phyloP scores from a whole-genome alignment of 2,113 vertebrate species.

The Picathartes gymnocephalus region DNA sequence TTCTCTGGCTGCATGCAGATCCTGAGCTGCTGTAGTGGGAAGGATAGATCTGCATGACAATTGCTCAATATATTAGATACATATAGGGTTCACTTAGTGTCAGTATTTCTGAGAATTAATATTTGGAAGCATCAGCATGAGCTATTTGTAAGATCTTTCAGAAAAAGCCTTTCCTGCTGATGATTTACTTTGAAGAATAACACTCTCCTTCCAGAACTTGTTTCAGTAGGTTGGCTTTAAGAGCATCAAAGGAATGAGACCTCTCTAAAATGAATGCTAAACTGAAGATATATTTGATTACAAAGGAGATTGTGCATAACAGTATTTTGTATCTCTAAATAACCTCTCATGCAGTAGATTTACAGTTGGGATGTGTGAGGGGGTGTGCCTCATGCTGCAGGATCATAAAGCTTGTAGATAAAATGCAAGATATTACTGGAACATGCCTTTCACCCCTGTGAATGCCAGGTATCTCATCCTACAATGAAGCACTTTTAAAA shows the following conservation, averaged over 20 bases:
- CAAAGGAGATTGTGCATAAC: constrained; percentile 34
- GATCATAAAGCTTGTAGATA: constrained; percentile 25
- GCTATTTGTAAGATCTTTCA: neutral
- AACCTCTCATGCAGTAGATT: constrained; percentile 35
- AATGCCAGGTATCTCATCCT: neutral
- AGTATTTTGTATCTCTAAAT: constrained; percentile 53
- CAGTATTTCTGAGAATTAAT: neutral
- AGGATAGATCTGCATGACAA: neutral
- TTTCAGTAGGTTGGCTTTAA: constrained; percentile 48
- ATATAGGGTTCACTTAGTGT: neutral
- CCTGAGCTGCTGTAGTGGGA: neutral
- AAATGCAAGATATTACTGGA: neutral
- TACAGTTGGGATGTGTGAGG: constrained; percentile 10
- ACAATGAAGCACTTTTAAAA: neutral
- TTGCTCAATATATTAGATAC: neutral
- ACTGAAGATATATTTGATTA: constrained; percentile 58
- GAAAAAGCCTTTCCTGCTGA: neutral
- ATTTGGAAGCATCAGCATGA: neutral
- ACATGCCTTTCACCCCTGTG: neutral
- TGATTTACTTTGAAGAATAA: constrained; percentile 16
- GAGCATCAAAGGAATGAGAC: constrained; percentile 31
- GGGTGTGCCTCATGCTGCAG: neutral
- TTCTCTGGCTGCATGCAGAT: neutral
- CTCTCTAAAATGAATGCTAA: constrained; percentile 29
- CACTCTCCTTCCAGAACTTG: neutral